Conservation (phyloP, 2,888 invertebrate species). For the Steromphala cineraria region DNA sequence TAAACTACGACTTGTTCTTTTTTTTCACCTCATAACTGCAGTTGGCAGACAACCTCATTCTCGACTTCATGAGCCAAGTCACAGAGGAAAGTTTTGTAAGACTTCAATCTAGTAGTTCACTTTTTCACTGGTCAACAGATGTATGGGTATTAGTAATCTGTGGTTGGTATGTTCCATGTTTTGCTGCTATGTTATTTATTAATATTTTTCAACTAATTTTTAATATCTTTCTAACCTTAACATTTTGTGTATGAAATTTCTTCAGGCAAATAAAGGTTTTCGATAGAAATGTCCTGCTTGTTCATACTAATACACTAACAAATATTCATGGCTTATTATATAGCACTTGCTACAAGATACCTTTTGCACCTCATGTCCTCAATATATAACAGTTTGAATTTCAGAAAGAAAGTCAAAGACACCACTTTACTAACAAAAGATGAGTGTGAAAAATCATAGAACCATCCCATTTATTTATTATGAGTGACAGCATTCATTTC, state of each 20-base stretch:
- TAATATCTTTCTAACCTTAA: slow-evolving; percentile 48
- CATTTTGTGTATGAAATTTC: slow-evolving; percentile 47
- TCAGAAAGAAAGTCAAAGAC: too few species aligned
- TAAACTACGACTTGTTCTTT: slow-evolving; percentile 55
- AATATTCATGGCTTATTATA: too few species aligned
- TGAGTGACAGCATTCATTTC: too few species aligned
- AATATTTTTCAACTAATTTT: slow-evolving; percentile 35
- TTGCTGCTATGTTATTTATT: slow-evolving; percentile 43
- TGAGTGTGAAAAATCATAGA: too few species aligned
- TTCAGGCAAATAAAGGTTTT: slow-evolving; percentile 47
- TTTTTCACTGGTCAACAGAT: slow-evolving; percentile 9
- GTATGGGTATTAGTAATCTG: slow-evolving; percentile 20
- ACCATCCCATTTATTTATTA: too few species aligned
- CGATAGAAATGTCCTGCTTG: slow-evolving; percentile 36
- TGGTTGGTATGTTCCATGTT: slow-evolving; percentile 28
- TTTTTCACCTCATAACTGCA: slow-evolving; percentile 35
- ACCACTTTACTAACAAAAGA: too few species aligned
- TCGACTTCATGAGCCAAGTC: slow-evolving; percentile 35
- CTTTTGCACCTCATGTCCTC: too few species aligned
- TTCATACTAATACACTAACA: slow-evolving; percentile 35
- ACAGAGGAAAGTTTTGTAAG: slow-evolving; percentile 18
- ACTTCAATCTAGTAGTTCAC: not conserved
- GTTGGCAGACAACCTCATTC: slow-evolving; percentile 46
- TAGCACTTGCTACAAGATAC: too few species aligned
- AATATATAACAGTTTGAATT: too few species aligned